Conservation (phyloP, 2,888 invertebrate genomes). For the Tetranychus truncatus region DNA sequence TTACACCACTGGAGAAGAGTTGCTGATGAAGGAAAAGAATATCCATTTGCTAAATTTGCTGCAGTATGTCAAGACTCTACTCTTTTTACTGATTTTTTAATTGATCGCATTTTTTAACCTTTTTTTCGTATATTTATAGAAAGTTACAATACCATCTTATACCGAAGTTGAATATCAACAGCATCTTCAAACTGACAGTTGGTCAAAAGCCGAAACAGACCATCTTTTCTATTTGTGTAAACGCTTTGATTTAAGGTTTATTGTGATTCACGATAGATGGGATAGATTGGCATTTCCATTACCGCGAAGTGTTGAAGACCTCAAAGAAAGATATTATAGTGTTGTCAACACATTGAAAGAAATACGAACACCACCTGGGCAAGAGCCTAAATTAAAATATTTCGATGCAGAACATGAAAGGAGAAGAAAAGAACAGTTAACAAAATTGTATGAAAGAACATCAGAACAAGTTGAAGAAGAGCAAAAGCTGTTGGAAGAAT, state of each 20-base stretch:
- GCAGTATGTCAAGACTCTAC: constrained; percentile 40
- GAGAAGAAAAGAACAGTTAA: constrained; percentile 75
- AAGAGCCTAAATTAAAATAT: constrained; percentile 57
- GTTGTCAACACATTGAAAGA: constrained; percentile 60
- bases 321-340: constrained; percentile 88
- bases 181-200: constrained; percentile 57
- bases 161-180: constrained; percentile 79
- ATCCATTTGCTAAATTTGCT: constrained; percentile 94
- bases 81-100: neutral
- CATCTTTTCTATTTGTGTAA: constrained; percentile 78
- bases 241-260: constrained; percentile 77
- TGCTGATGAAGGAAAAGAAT: constrained; percentile 76
- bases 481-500: constrained; percentile 65
- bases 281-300: constrained; percentile 53
- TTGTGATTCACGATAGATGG: constrained; percentile 82
- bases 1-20: constrained; percentile 72
- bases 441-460: constrained; percentile 74
- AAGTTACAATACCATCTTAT: constrained; percentile 68
- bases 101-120: constrained; percentile 13
- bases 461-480: constrained; percentile 91
- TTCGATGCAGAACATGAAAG: constrained; percentile 91
- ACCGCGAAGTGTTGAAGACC: constrained; percentile 67
- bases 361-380: constrained; percentile 44
- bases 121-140: constrained; percentile 38
- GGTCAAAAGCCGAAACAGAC: constrained; percentile 88